These are phyloP conservation scores for Vanessa tameamea DNA, from an alignment of 1,140 invertebrate species.

Conservation along the genomic window DNA sequence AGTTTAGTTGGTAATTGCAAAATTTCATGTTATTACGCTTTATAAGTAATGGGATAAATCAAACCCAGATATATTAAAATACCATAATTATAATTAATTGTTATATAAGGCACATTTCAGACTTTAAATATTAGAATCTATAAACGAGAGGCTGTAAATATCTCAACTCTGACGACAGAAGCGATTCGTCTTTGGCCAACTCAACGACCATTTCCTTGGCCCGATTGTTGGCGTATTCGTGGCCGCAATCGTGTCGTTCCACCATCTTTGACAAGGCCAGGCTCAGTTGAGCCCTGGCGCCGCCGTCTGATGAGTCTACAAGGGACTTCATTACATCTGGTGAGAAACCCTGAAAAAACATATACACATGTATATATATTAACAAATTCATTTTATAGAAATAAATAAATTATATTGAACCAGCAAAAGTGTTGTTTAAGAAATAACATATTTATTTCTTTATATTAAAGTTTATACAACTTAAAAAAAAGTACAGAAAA, in stretches of 20 bases:
- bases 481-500: no score
- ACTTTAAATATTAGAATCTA: conserved; percentile 43
- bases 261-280: conserved; percentile 78
- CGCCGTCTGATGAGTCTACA: conserved; percentile 71
- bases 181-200: conserved; percentile 75
- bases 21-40: no score
- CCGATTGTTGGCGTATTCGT: conserved; percentile 79
- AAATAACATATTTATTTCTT: no score
- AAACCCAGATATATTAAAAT: neutral
- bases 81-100: conserved; percentile 8
- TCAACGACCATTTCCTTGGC: conserved; percentile 78
- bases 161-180: conserved; percentile 75
- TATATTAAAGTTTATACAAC: no score
- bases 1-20: no score
- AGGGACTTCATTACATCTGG: conserved; percentile 74
- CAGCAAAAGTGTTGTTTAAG: no score
- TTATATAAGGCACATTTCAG: conserved; percentile 12
- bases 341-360: conserved; percentile 78
- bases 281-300: conserved; percentile 77
- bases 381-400: no score
- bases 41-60: neutral
- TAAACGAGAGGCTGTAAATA: conserved; percentile 74
- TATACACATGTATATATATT: no score
- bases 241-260: conserved; percentile 75
- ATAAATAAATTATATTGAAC: no score